phyloP scores from a whole-genome alignment of 2,113 vertebrate genomes.

The Abramis brama region DNA sequence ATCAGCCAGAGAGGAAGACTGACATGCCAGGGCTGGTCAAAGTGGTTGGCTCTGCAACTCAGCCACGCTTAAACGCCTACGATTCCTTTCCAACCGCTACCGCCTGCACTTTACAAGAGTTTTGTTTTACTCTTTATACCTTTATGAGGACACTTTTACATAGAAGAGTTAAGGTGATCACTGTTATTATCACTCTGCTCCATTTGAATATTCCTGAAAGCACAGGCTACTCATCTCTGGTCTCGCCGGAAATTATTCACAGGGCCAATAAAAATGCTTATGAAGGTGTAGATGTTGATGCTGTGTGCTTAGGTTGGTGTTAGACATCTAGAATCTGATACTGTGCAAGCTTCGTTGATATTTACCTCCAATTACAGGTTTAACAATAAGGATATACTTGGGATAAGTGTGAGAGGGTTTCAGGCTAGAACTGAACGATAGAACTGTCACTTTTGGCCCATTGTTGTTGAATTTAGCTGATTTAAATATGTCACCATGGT shows the following conservation, averaged over 20 bases:
- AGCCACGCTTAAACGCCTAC: neutral
- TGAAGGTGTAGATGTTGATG: neutral
- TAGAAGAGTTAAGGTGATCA: neutral
- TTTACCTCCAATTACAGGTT: neutral
- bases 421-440: no score
- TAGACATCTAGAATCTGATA: neutral
- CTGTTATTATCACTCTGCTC: neutral
- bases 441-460: neutral
- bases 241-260: neutral
- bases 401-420: no score
- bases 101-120: neutral
- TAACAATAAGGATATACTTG: no score
- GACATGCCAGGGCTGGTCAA: neutral
- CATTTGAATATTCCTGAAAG: neutral
- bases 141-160: no score
- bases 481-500: neutral
- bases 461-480: neutral
- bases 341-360: neutral
- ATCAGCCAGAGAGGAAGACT: slow-evolving; percentile 12
- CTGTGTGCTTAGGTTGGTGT: neutral
- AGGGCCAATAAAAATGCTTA: neutral
- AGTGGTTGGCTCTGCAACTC: neutral
- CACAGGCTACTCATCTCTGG: neutral
- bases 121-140: neutral
- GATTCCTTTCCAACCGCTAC: neutral